phyloP scores from a whole-genome alignment of 2,888 invertebrate species.

The Cerastis leucographa region DNA sequence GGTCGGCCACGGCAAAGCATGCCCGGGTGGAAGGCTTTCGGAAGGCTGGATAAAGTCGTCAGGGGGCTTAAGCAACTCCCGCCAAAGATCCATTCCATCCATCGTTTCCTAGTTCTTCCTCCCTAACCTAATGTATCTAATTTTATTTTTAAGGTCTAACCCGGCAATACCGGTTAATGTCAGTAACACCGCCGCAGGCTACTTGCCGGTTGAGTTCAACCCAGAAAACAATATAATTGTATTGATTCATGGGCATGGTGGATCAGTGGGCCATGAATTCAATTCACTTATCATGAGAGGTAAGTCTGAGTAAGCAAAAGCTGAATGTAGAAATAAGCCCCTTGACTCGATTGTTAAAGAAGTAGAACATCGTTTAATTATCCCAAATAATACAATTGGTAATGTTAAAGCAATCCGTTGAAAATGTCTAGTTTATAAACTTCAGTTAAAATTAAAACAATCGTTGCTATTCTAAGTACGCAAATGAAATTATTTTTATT shows the following conservation, averaged over 20 bases:
- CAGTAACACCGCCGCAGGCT: fast-evolving
- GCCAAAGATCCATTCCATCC: too few species aligned
- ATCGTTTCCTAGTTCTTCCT: background rate
- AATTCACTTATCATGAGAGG: constrained; percentile 1
- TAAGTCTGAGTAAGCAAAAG: background rate
- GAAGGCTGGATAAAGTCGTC: too few species aligned
- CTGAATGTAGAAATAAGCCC: background rate
- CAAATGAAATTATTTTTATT: background rate
- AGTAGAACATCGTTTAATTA: background rate
- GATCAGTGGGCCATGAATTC: background rate
- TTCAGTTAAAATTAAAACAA: background rate
- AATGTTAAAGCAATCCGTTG: background rate
- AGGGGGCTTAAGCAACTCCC: too few species aligned
- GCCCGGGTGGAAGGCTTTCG: too few species aligned
- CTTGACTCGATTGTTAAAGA: too few species aligned
- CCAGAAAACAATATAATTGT: constrained; percentile 9
- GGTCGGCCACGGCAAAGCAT: too few species aligned
- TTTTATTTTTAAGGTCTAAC: background rate
- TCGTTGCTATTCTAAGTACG: background rate
- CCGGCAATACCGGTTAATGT: background rate
- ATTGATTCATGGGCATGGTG: constrained; percentile 12
- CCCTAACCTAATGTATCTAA: background rate
- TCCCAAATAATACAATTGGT: background rate
- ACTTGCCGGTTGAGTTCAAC: background rate
- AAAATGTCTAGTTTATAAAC: background rate